phyloP scores from a whole-genome alignment of 2,888 invertebrate species.

The Zelleria hepariella region DNA sequence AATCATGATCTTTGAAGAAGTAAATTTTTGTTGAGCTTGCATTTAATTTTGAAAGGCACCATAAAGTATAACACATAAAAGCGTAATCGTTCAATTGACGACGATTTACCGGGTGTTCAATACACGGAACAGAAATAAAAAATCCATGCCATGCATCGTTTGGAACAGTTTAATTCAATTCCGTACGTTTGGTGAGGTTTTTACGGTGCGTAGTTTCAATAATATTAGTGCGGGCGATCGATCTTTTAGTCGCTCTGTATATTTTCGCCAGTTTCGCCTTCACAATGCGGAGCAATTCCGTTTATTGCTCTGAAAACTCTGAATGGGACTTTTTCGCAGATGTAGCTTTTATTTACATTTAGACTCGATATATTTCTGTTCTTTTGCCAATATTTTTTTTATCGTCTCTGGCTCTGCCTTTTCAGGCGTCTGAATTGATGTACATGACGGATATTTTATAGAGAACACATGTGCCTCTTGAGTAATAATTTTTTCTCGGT shows the following conservation, averaged over 20 bases:
- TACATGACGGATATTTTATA: not conserved
- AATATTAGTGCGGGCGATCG: not conserved
- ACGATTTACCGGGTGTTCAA: too few species aligned
- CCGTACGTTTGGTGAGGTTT: too few species aligned
- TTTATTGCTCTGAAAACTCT: conserved; percentile 29
- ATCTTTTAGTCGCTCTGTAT: not conserved
- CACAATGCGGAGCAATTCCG: conserved; percentile 36
- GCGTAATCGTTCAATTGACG: too few species aligned
- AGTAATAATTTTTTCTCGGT: not conserved
- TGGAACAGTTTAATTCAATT: too few species aligned
- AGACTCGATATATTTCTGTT: not conserved
- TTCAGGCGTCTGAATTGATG: not conserved
- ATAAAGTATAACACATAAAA: too few species aligned
- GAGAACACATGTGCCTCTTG: not conserved
- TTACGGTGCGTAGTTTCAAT: not conserved
- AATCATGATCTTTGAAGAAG: too few species aligned
- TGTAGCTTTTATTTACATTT: not conserved
- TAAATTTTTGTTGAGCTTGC: too few species aligned
- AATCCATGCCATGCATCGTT: too few species aligned
- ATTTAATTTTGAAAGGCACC: too few species aligned
- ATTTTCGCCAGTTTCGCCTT: conserved; percentile 5
- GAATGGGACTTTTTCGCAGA: conserved; percentile 7
- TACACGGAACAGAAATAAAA: too few species aligned
- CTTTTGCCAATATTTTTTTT: not conserved
- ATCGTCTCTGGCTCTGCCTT: not conserved